phyloP scores from a whole-genome alignment of 2,113 vertebrate genomes.

The Gymnorhina tibicen region DNA sequence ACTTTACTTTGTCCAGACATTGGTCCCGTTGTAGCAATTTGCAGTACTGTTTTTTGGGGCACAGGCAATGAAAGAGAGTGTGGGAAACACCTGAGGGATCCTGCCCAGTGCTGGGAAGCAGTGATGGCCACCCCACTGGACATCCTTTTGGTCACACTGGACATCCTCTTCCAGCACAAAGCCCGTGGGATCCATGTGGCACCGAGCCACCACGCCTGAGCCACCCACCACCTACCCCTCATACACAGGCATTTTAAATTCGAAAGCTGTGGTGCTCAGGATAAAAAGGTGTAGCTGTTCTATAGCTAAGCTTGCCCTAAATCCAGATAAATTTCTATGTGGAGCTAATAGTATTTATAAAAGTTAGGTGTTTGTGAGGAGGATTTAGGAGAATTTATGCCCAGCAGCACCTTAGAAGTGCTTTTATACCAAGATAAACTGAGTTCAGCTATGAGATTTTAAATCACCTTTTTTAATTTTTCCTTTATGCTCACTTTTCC shows the following conservation, averaged over 20 bases:
- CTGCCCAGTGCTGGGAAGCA: neutral
- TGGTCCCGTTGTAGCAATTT: neutral
- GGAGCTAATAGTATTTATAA: neutral
- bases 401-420: neutral
- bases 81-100: neutral
- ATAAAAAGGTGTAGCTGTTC: neutral
- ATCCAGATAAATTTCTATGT: neutral
- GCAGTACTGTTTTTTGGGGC: neutral
- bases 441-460: neutral
- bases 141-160: rapidly evolving
- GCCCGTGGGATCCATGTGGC: neutral
- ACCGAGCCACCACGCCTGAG: rapidly evolving
- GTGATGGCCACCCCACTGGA: rapidly evolving
- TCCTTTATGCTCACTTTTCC: neutral
- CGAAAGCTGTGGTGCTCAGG: neutral
- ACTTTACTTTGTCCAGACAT: neutral
- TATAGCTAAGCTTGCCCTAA: neutral
- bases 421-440: neutral
- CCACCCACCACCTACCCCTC: neutral
- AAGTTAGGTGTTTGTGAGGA: neutral
- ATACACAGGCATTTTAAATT: neutral
- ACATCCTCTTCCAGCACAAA: neutral
- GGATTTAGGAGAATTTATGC: neutral
- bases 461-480: neutral
- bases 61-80: neutral